Conservation (phyloP, 2,888 invertebrate species). For the Cheilosia soror region DNA sequence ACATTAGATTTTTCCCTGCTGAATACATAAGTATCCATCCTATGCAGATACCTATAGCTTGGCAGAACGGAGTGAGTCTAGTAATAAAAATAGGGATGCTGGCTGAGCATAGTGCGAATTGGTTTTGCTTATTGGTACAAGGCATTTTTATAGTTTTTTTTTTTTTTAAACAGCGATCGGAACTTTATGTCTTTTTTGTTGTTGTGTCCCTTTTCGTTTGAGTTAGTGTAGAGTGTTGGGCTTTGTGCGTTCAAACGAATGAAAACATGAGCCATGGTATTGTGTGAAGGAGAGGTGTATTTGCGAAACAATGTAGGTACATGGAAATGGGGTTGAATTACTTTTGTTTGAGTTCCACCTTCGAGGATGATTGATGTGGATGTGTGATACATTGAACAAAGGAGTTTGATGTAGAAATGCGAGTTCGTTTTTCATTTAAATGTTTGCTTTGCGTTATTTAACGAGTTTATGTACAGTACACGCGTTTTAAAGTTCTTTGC, state of each 20-base stretch:
- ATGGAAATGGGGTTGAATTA: conserved; percentile 36
- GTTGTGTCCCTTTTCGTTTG: conserved; percentile 5
- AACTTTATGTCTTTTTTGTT: conserved; percentile 36
- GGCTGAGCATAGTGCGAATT: conserved; percentile 57
- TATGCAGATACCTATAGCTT: conserved; percentile 3
- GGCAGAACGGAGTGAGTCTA: conserved; percentile 17
- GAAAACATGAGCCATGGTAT: conserved; percentile 18
- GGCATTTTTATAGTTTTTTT: conserved; percentile 34
- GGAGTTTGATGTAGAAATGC: neutral
- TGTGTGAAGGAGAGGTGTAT: neutral
- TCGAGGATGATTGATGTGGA: conserved; percentile 19
- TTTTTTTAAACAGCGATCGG: conserved; percentile 51
- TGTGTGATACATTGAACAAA: conserved; percentile 3
- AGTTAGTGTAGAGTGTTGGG: conserved; percentile 13
- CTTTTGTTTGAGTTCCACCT: conserved; percentile 23
- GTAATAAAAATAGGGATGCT: conserved; percentile 59
- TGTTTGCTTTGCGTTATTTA: neutral
- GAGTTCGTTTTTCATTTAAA: neutral
- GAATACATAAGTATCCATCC: conserved; percentile 29
- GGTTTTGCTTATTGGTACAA: conserved; percentile 53
- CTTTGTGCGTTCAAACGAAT: conserved; percentile 26
- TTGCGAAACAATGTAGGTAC: conserved; percentile 10
- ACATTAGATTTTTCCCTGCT: conserved; percentile 29
- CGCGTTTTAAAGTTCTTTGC: neutral
- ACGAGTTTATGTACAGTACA: neutral